Evolutionary conservation across 1,140 invertebrate genomes (phyloP).

Genomic region (Bombyx mandarina): DNA sequence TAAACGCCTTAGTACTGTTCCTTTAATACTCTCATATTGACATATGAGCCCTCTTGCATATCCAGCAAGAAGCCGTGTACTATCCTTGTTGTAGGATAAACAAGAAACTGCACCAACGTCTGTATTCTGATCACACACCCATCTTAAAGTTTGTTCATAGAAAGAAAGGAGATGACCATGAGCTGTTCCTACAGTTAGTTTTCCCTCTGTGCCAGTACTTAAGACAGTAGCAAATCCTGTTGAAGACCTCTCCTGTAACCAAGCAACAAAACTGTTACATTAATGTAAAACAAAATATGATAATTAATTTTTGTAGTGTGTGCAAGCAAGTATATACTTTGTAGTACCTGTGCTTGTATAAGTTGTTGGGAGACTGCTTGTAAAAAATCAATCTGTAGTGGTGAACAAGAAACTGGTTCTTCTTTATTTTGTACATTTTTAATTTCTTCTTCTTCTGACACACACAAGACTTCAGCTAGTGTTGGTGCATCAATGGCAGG

Average conservation of each 20-base stretch:
- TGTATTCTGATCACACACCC: conserved; percentile 82
- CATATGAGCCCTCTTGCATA: conserved; percentile 89
- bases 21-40: conserved; percentile 85
- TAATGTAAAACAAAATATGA: too few relatives aligned
- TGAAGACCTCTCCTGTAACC: conserved; percentile 84
- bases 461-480: conserved; percentile 48
- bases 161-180: conserved; percentile 93
- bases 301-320: too few relatives aligned
- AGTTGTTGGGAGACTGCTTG: conserved; percentile 60
- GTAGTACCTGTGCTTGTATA: conserved; percentile 44
- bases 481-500: conserved; percentile 57
- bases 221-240: conserved; percentile 89
- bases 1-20: conserved; percentile 84
- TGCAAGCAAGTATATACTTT: too few relatives aligned
- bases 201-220: conserved; percentile 81
- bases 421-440: conserved; percentile 27
- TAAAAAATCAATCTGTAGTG: conserved; percentile 57
- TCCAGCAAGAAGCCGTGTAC: conserved; percentile 87
- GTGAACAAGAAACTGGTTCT: conserved; percentile 48
- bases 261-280: conserved; percentile 2
- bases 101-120: conserved; percentile 88
- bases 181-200: conserved; percentile 90
- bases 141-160: conserved; percentile 89
- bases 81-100: conserved; percentile 90
- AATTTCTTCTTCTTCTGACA: conserved; percentile 25